Base-by-base conservation (phyloP, 2,797 vertebrate species). In the Crax fasciolata region DNA sequence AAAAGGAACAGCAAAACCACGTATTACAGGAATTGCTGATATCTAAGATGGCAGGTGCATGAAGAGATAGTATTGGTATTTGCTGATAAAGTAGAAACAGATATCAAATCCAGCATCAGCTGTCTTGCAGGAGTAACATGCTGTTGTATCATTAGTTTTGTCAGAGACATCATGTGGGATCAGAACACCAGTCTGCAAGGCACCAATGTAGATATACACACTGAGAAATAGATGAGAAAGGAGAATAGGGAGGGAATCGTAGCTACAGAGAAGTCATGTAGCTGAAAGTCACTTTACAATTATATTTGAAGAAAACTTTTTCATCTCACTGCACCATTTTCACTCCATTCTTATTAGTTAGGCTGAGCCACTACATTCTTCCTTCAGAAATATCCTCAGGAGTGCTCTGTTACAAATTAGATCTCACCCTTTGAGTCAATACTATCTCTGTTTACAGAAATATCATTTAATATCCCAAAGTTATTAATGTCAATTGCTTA, bases 391-490 rank as follows among this genome's bases (percentile, higher is more conserved):
- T 59, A 30, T 3, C 58, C 62, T 24, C 71, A 19, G 41, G 38
- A 77, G 35, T n/a, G 11, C 38, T 74, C 35, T 28, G 8, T 2
- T 41, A 21, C 8, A 46, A 44, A 72, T 41, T 5, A 27, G 12
- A 7, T 13, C 11, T 70, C 44, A 46, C 43, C 46, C 38, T 55
- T 41, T 16, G n/a, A 68, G 46, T 6, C 41, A 28, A 5, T 10
- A 23, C 1, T 4, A n/a, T 2, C 14, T 16, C 43, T 51, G 5
- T 13, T 39, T 63, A 39, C 24, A 70, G 58, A 38, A 32, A 67
- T 11, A 63, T 35, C 77, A 30, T 14, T 0, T 14, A 55, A 57
- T 6, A 62, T 15, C 28, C 11, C 7, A 1, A 11, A 0, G 0
- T 9, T 55, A 78, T 72, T 55, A 25, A 13, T 1, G 11, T 12